Percentiles rank a stretch among this genome's conserved stretches.
phyloP scores from a whole-genome alignment of 92 coral and sea anemone species.

The Parazoanthus atlanticus region DNA sequence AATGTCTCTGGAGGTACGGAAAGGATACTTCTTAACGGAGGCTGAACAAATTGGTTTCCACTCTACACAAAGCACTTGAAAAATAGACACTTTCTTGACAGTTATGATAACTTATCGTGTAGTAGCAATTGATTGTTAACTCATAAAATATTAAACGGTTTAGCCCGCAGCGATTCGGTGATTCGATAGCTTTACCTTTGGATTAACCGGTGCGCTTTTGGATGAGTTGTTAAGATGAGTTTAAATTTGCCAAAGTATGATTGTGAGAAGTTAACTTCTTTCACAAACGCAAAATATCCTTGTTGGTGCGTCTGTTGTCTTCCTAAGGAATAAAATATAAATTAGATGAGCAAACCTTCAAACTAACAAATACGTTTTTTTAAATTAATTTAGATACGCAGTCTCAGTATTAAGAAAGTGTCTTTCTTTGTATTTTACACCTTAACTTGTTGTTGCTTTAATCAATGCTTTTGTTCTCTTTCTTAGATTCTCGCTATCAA shows the following conservation, averaged over 20 bases:
- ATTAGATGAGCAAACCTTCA: slow-evolving; percentile 4
- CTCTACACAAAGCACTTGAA: slow-evolving; percentile 13
- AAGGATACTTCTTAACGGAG: not conserved
- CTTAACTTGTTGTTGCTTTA: not conserved
- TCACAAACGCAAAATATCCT: not conserved
- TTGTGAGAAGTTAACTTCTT: not conserved
- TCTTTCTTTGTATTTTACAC: not conserved
- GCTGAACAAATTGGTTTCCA: not conserved
- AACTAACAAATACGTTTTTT: not conserved
- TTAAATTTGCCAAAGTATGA: not conserved
- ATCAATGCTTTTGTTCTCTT: not conserved
- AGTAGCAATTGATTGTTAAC: slow-evolving; percentile 7
- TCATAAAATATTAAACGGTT: slow-evolving; percentile 27
- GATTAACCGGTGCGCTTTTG: not conserved
- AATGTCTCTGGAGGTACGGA: not conserved
- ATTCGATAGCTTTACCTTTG: slow-evolving; percentile 5
- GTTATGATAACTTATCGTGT: slow-evolving; percentile 7
- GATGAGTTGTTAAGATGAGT: not conserved
- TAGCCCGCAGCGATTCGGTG: slow-evolving; percentile 1
- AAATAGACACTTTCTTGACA: slow-evolving; percentile 21
- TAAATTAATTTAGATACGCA: not conserved
- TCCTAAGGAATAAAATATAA: not conserved
- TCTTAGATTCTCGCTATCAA: not conserved
- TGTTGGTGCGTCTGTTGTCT: not conserved
- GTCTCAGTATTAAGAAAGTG: not conserved